Evolutionary conservation across 2,113 vertebrate genomes (phyloP).

Genomic region (Alethe diademata): DNA sequence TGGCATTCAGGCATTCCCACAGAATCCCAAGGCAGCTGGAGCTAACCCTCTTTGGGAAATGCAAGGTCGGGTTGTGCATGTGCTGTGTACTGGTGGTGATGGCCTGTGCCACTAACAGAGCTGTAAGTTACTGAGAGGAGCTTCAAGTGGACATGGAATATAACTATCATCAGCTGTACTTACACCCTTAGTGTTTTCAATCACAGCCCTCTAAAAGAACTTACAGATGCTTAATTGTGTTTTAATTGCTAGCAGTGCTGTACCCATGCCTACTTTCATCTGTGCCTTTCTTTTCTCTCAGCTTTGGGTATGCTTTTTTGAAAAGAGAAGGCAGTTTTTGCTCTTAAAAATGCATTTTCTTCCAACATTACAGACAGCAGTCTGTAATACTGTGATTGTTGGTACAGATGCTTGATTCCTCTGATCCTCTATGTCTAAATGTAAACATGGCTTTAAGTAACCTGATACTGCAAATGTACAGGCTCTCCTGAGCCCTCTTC

Average conservation of each 20-base stretch:
- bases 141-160: rapidly evolving
- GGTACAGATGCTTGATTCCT: not conserved
- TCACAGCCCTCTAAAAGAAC: not conserved
- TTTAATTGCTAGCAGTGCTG: not conserved
- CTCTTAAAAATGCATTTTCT: not conserved
- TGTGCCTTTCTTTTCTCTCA: not conserved
- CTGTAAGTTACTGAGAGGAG: not conserved
- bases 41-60: not conserved
- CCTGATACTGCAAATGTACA: not conserved
- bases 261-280: not conserved
- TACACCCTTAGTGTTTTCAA: not conserved
- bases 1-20: not conserved
- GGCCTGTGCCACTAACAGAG: not conserved
- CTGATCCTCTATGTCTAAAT: not conserved
- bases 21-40: not conserved
- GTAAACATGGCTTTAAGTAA: not conserved
- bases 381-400: not conserved
- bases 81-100: not conserved
- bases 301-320: not conserved
- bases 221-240: not conserved
- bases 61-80: rapidly evolving
- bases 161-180: not conserved
- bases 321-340: not conserved
- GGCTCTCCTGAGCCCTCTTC: not conserved
- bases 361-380: not conserved